phyloP scores from a whole-genome alignment of 2,888 invertebrate genomes.

The Pemphredon lugubris region DNA sequence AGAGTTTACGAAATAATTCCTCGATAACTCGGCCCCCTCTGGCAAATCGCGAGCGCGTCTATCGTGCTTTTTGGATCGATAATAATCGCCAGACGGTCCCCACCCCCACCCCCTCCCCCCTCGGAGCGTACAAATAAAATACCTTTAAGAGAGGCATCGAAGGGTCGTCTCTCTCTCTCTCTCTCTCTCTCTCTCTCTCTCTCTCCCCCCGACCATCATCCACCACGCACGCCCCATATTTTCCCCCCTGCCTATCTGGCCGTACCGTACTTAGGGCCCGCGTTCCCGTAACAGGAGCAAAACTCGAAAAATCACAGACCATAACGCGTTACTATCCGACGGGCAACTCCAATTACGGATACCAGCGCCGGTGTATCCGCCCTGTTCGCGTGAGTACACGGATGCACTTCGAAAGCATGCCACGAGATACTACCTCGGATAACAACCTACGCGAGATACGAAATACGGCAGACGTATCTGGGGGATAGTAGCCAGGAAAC shows the following conservation, averaged over 20 bases:
- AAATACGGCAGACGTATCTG: constrained; percentile 46
- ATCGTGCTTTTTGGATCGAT: too few relatives aligned
- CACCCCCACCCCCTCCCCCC: too few relatives aligned
- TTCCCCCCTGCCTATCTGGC: constrained; percentile 14
- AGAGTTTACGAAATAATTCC: background rate
- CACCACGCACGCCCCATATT: constrained; percentile 8
- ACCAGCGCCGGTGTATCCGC: constrained; percentile 15
- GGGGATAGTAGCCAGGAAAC: constrained; percentile 50
- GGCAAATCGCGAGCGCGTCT: too few relatives aligned
- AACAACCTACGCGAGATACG: constrained; percentile 43
- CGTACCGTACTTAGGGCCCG: background rate
- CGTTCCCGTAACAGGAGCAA: background rate
- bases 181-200: too few relatives aligned
- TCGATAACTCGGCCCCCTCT: too few relatives aligned
- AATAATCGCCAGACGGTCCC: too few relatives aligned
- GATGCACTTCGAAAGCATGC: constrained; percentile 38
- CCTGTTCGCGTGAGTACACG: constrained; percentile 31
- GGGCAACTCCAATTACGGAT: constrained; percentile 45
- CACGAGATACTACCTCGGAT: constrained; percentile 47
- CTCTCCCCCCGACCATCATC: too few relatives aligned
- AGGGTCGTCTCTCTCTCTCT: too few relatives aligned
- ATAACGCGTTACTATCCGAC: constrained; percentile 47
- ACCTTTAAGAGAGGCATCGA: too few relatives aligned
- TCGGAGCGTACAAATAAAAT: too few relatives aligned
- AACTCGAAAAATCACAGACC: constrained; percentile 32